phyloP scores from a whole-genome alignment of 2,888 invertebrate species.

The Ethmia dodecea region DNA sequence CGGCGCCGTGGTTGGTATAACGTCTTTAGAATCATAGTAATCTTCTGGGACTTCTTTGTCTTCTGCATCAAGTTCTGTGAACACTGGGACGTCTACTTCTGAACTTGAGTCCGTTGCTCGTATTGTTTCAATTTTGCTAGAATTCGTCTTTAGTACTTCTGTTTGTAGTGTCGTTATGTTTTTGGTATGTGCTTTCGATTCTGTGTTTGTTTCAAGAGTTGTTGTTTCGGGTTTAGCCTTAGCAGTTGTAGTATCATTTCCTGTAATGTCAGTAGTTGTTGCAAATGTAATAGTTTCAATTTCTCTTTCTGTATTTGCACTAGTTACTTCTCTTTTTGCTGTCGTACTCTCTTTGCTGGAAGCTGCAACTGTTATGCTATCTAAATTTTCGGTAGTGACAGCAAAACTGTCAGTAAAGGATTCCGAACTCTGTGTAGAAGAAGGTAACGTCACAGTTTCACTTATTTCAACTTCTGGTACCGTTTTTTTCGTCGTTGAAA shows the following conservation, averaged over 20 bases:
- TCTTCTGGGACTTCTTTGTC: conserved; percentile 59
- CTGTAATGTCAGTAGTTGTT: conserved; percentile 20
- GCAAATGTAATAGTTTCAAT: no score
- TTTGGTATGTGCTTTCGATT: conserved; percentile 6
- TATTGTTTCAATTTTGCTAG: conserved; percentile 19
- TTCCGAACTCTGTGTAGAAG: conserved; percentile 37
- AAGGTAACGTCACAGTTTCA: conserved; percentile 45
- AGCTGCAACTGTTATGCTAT: conserved; percentile 2
- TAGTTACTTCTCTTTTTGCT: conserved; percentile 9
- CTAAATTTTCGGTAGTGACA: conserved; percentile 6
- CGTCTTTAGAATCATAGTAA: conserved; percentile 64
- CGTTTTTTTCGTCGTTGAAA: conserved; percentile 43
- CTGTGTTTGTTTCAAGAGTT: conserved; percentile 4
- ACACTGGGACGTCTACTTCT: conserved; percentile 49
- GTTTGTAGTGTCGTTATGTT: conserved; percentile 10
- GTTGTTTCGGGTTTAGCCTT: conserved; percentile 10
- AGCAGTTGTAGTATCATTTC: conserved; percentile 12
- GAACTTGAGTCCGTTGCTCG: conserved; percentile 22
- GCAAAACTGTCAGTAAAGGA: conserved; percentile 23
- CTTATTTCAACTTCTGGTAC: conserved; percentile 37
- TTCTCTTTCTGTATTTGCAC: conserved; percentile 24
- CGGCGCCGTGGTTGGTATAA: conserved; percentile 57
- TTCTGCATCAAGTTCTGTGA: conserved; percentile 55
- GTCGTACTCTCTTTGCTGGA: conserved; percentile 15
- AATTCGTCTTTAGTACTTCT: conserved; percentile 24